Conservation (phyloP, 2,888 invertebrate species). For the Dione juno region DNA sequence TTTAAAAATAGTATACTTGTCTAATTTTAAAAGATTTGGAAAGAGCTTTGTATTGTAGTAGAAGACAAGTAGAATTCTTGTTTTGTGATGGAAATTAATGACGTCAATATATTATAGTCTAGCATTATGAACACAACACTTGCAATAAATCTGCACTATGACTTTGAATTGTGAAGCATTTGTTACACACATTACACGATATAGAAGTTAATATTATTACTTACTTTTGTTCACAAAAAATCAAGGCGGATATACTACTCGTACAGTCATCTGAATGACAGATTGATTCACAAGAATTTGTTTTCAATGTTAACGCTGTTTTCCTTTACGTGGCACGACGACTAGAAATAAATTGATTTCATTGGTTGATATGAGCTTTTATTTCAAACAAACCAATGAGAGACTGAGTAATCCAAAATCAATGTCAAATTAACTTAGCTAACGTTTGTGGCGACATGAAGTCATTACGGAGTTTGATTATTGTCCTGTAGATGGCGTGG, state of each 20-base stretch:
- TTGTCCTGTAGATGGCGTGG: conserved; percentile 29
- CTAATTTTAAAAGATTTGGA: conserved; percentile 31
- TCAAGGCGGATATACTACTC: conserved; percentile 75
- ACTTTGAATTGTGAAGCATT: conserved; percentile 2
- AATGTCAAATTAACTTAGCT: conserved; percentile 30
- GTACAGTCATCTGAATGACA: conserved; percentile 79
- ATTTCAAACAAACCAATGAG: conserved; percentile 41
- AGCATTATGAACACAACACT: conserved; percentile 17
- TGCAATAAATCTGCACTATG: background rate
- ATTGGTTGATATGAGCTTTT: conserved; percentile 41
- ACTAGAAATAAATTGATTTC: conserved; percentile 19
- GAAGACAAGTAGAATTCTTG: conserved; percentile 51
- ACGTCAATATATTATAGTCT: conserved; percentile 65
- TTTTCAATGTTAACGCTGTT: conserved; percentile 57
- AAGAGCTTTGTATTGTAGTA: conserved; percentile 48
- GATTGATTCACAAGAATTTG: conserved; percentile 62
- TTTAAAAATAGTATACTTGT: background rate
- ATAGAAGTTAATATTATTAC: conserved; percentile 54
- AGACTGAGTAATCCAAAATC: conserved; percentile 26
- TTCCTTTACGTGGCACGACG: conserved; percentile 56
- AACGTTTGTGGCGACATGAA: background rate
- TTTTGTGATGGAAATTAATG: conserved; percentile 73
- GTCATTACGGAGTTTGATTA: background rate
- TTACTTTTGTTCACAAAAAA: conserved; percentile 65
- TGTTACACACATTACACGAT: conserved; percentile 19